Base-by-base conservation (phyloP, 1,140 invertebrate species). In the Danaus plexippus region DNA sequence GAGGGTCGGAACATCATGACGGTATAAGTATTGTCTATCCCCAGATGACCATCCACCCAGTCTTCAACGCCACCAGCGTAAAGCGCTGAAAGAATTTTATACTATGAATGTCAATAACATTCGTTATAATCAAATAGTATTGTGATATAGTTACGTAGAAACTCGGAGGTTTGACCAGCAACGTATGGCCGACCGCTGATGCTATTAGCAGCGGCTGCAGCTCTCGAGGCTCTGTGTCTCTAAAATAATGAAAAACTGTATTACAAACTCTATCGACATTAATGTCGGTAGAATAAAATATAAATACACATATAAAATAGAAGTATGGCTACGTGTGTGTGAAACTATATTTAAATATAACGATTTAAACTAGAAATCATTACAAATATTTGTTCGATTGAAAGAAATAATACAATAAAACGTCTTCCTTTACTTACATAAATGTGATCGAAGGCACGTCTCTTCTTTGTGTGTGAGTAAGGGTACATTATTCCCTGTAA, bases 1-100 rank as follows among this genome's bases (percentile, higher is more conserved):
- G 68, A 64, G 0, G 75, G 75, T 45, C 79, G 69, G 18, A 75
- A 80, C 74, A 86, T 75, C 83, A 83, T 83, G n/a, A 86, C 71
- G 0, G 80, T 79, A 46, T 80, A 86, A 2, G 82, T 82, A 44
- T 82, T 81, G 54, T 84, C 82, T 6, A 84, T 78, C 11, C 82
- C 80, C 11, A 86, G 47, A 45, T 84, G 82, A 4, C 83, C 77
- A 47, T 86, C 83, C 0, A 83, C 70, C 83, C 80, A 86, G 53
- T 86, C 83, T 66, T 86, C 83, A 41, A 86, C 77, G 9, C 83
- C 83, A 8, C 83, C 83, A 5, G 83, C 83, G 41, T 77, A 86
- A 10, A 86, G 64, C 0, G 82, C 82, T 85, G 59, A 12, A 69
- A 66, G 11, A 52, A 18, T 42, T 40, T 15, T 12, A 48, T 1